A percentile compares a stretch with the other conserved stretches of the same genome.
These are phyloP conservation scores for Ophiodon elongatus DNA, from an alignment of 2,113 vertebrate species.

Conservation along the genomic window DNA sequence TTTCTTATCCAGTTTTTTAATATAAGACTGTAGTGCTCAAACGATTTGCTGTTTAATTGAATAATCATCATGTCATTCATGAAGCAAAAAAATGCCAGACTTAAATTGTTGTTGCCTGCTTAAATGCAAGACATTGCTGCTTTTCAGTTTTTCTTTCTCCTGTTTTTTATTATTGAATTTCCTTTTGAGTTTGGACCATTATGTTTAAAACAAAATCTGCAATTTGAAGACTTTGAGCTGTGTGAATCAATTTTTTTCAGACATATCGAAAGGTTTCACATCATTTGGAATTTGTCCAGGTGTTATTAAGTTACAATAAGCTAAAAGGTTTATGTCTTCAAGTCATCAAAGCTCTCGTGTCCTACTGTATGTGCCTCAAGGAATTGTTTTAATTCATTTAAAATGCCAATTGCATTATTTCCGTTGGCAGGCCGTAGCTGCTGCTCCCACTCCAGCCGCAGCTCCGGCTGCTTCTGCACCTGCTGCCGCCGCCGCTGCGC, in stretches of 20 bases:
- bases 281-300: background rate
- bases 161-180: background rate
- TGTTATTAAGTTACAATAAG: background rate
- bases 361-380: background rate
- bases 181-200: background rate
- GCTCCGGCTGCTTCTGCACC: slow-evolving; percentile 62
- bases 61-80: background rate
- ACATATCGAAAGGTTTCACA: background rate
- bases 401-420: slow-evolving; percentile 5
- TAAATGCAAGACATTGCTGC: background rate
- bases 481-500: slow-evolving; percentile 72
- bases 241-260: background rate
- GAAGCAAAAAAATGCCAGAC: background rate
- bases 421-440: slow-evolving; percentile 42
- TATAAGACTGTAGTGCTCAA: background rate
- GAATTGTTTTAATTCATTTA: background rate
- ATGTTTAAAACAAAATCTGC: background rate
- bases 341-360: background rate
- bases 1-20: background rate
- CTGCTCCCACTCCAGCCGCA: slow-evolving; percentile 65
- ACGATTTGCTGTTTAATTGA: background rate
- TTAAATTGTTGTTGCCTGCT: background rate
- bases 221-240: background rate
- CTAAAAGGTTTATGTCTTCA: background rate
- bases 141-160: background rate